A percentile compares a stretch with the other conserved stretches of the same genome.
Evolutionary conservation across 2,888 invertebrate species (phyloP).

Genomic region (Lottia scabra): DNA sequence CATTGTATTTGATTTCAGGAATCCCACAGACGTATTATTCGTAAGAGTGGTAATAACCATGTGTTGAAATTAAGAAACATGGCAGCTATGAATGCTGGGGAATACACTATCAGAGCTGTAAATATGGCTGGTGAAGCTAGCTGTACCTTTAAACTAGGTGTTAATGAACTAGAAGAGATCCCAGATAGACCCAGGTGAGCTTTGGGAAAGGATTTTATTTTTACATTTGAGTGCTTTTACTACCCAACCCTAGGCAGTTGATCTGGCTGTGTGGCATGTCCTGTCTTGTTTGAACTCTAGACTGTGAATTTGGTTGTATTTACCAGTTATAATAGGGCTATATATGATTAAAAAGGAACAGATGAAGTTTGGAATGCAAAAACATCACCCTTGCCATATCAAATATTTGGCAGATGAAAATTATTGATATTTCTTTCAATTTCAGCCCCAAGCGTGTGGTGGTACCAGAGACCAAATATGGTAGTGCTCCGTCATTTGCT

Average conservation of each 20-base stretch:
- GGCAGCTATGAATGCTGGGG: conserved; percentile 53
- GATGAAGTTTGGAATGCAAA: too few species aligned
- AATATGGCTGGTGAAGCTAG: conserved; percentile 58
- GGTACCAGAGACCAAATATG: conserved; percentile 42
- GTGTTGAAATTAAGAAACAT: conserved; percentile 84
- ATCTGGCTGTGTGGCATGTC: too few species aligned
- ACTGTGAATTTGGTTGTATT: too few species aligned
- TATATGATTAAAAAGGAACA: too few species aligned
- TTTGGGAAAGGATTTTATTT: too few species aligned
- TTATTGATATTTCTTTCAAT: not conserved
- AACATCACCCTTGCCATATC: too few species aligned
- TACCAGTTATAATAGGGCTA: too few species aligned
- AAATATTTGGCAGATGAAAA: too few species aligned
- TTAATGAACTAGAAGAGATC: conserved; percentile 34
- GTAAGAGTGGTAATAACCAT: conserved; percentile 50
- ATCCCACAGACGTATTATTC: conserved; percentile 40
- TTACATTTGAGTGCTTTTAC: too few species aligned
- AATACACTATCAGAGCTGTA: conserved; percentile 56
- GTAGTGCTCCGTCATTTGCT: conserved; percentile 60
- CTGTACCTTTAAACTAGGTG: conserved; percentile 49
- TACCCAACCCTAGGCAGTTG: too few species aligned
- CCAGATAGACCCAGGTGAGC: conserved; percentile 3
- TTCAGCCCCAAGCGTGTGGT: conserved; percentile 25
- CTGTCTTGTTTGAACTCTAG: too few species aligned
- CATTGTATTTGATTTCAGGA: conserved; percentile 32